phyloP scores from a whole-genome alignment of 2,888 invertebrate species.

The Hypsopygia costalis region DNA sequence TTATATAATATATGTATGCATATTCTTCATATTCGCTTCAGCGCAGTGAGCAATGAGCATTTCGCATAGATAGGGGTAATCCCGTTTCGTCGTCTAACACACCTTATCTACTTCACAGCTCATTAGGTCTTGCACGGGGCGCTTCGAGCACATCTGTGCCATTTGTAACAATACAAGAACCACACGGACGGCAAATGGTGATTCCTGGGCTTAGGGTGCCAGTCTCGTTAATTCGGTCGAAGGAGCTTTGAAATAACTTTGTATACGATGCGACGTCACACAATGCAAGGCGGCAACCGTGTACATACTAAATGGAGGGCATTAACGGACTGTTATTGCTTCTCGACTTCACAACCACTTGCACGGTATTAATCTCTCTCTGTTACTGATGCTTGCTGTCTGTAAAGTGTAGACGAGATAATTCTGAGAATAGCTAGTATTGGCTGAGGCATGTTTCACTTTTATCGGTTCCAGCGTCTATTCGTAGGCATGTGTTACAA shows the following conservation, averaged over 20 bases:
- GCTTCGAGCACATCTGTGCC: conserved; percentile 62
- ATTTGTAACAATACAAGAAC: conserved; percentile 75
- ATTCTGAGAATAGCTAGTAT: conserved; percentile 43
- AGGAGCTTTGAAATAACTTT: background rate
- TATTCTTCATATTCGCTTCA: conserved; percentile 37
- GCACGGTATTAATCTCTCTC: conserved; percentile 70
- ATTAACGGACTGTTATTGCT: conserved; percentile 40
- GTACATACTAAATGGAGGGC: conserved; percentile 63
- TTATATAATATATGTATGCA: conserved; percentile 33
- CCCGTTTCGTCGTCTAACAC: conserved; percentile 57
- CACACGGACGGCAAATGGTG: conserved; percentile 64
- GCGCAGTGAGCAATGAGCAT: conserved; percentile 57
- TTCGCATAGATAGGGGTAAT: conserved; percentile 64
- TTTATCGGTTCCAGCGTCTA: conserved; percentile 51
- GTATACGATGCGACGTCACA: conserved; percentile 10
- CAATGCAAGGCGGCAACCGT: conserved; percentile 66
- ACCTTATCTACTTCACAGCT: conserved; percentile 82
- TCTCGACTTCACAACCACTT: conserved; percentile 65
- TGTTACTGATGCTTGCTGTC: conserved; percentile 48
- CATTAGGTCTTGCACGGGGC: conserved; percentile 70
- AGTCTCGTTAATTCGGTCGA: conserved; percentile 49
- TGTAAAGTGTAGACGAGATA: conserved; percentile 43
- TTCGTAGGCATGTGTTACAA: conserved; percentile 39
- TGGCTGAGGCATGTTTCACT: conserved; percentile 43
- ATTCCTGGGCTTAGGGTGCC: conserved; percentile 61